phyloP scores from a whole-genome alignment of 2,797 vertebrate species.

The Gallinago stenura region DNA sequence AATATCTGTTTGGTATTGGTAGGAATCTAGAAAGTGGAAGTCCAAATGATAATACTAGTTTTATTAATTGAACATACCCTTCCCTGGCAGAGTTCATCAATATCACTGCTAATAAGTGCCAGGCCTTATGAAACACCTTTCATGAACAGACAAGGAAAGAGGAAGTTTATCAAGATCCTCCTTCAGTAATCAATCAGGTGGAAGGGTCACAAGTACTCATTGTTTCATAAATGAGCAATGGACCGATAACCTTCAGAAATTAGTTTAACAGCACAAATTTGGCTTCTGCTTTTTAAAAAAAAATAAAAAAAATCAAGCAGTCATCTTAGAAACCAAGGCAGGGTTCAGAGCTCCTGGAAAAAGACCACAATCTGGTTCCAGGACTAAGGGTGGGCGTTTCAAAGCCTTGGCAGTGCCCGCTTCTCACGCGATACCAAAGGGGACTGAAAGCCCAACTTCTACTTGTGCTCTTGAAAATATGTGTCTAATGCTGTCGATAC shows the following conservation, averaged over 20 bases:
- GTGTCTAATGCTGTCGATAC: rapidly evolving
- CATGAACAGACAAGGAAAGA: neutral
- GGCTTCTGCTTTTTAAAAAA: too few species aligned
- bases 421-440: neutral
- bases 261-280: neutral
- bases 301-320: too few species aligned
- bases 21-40: neutral
- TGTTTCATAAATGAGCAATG: neutral
- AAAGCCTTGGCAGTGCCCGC: neutral
- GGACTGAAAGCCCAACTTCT: neutral
- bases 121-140: neutral
- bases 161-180: neutral
- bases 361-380: neutral
- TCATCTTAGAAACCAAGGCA: neutral
- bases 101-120: neutral
- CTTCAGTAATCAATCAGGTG: neutral
- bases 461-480: neutral
- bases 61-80: neutral
- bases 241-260: neutral
- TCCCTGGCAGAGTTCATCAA: neutral
- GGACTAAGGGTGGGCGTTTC: neutral
- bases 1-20: neutral
- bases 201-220: rapidly evolving
- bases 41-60: neutral
- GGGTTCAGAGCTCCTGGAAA: neutral